Percentiles rank a stretch among this genome's conserved stretches.
Evolutionary conservation across 2,113 vertebrate species (phyloP).

Genomic region (Otolemur garnettii): DNA sequence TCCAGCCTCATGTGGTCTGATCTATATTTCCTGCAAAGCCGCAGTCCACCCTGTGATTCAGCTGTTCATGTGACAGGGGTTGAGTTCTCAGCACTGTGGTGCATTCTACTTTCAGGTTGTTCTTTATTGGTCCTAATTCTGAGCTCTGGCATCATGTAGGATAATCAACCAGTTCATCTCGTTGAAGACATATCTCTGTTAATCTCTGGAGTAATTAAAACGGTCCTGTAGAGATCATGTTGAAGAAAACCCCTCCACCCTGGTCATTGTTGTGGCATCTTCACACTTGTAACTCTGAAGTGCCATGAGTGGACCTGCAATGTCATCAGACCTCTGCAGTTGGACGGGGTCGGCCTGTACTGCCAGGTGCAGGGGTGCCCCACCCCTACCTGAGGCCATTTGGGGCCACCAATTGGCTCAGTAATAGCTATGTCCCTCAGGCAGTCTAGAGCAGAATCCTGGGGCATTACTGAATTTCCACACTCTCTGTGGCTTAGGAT

Average conservation of each 20-base stretch:
- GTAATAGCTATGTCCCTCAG: fast-evolving
- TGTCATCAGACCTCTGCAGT: fast-evolving
- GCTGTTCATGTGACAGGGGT: too few relatives aligned
- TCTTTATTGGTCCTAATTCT: not conserved
- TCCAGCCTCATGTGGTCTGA: fast-evolving
- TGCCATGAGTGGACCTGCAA: not conserved
- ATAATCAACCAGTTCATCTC: not conserved
- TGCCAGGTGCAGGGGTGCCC: fast-evolving
- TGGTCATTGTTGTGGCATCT: not conserved
- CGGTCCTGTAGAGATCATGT: not conserved
- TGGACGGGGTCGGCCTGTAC: too few relatives aligned
- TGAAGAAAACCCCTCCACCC: not conserved
- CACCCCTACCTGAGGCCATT: not conserved
- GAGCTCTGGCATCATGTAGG: not conserved
- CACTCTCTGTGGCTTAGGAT: not conserved
- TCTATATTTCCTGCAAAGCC: too few relatives aligned
- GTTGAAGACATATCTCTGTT: not conserved
- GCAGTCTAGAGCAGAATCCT: not conserved
- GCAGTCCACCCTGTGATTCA: not conserved
- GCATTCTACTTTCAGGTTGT: too few relatives aligned
- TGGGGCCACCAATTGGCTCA: not conserved
- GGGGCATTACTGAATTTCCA: not conserved
- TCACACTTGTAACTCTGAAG: fast-evolving
- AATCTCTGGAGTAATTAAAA: not conserved
- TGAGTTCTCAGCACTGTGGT: fast-evolving